Percentiles rank a stretch among this genome's conserved stretches.
These are phyloP conservation scores for Nycticryphes semicollaris DNA, from an alignment of 2,113 vertebrate genomes.

Conservation along the genomic window DNA sequence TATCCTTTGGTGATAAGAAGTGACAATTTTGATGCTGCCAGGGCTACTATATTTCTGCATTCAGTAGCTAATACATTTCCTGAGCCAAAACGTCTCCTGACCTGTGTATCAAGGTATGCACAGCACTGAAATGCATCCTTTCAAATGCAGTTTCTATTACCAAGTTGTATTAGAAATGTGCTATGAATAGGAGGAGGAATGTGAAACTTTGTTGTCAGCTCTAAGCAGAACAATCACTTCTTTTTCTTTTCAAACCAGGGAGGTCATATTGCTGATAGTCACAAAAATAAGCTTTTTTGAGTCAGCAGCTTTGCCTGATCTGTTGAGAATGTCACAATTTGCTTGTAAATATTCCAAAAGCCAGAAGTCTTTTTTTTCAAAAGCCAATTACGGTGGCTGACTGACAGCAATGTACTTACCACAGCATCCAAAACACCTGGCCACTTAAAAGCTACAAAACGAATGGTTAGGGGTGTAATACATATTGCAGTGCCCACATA, in stretches of 20 bases:
- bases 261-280: slow-evolving; percentile 21
- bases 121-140: neutral
- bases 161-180: neutral
- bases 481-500: neutral
- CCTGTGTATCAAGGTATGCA: neutral
- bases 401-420: neutral
- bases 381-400: slow-evolving; percentile 41
- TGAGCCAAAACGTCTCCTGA: neutral
- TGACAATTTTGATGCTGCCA: neutral
- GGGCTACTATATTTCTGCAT: neutral
- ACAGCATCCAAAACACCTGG: neutral
- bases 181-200: neutral
- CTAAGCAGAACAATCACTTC: neutral
- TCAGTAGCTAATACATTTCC: neutral
- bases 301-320: slow-evolving; percentile 51
- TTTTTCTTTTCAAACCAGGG: neutral
- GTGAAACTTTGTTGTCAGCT: neutral
- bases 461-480: neutral
- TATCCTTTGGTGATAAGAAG: neutral
- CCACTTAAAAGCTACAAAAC: neutral
- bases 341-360: slow-evolving; percentile 53
- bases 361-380: slow-evolving; percentile 21
- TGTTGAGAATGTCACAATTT: slow-evolving; percentile 48
- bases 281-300: slow-evolving; percentile 6
- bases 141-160: neutral